Base-by-base conservation (phyloP, 2,888 invertebrate species). In the Stomorhina lunata region DNA sequence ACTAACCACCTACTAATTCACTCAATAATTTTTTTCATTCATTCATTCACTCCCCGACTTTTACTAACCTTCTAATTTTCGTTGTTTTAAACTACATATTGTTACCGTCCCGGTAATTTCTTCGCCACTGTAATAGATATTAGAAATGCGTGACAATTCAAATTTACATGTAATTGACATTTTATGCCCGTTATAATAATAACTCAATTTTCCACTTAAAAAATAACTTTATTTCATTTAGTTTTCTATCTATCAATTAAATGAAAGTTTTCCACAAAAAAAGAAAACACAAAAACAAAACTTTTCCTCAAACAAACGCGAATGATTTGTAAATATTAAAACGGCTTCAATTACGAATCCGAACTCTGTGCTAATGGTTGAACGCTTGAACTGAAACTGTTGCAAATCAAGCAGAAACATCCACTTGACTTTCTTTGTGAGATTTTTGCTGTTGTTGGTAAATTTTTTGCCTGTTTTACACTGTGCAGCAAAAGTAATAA, bases 71-170 rank as follows among this genome's bases (percentile, higher is more conserved):
- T 76, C 71, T 20, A 76, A 20, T 9, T 68, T 37, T 0, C 57
- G 53, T 9, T 20, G 53, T 48, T 83, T 83, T 27, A 34, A 66
- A 25, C 59, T 65, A 40, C 37, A 61, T 15, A 83, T 48, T 25
- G 61, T 68, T 66, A 83, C 20, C 9, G 59, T 27, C n/a, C 89
- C 88, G 81, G 85, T 85, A 25, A 88, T 83, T 34, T 85, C 85
- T 73, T 88, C 89, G 6, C 89, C 88, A 32, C 87, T 87, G 25
- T 88, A 88, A 68, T 88, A 88, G 53, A 89, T 84, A 25, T 87
- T 86, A 55, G 86, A 83, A 12, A 81, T 85, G 3, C 88, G 87
- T 86, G 89, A 87, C 25, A 88, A 85, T 57, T 87, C 85, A 69
- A 84, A 85, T 59, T 84, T 76, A 66, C 85, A 84, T 15, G 75